Evolutionary conservation across 2,888 invertebrate species (phyloP), one percentile per base, ranked within the genome.

Genomic region (Anodontia alba): DNA sequence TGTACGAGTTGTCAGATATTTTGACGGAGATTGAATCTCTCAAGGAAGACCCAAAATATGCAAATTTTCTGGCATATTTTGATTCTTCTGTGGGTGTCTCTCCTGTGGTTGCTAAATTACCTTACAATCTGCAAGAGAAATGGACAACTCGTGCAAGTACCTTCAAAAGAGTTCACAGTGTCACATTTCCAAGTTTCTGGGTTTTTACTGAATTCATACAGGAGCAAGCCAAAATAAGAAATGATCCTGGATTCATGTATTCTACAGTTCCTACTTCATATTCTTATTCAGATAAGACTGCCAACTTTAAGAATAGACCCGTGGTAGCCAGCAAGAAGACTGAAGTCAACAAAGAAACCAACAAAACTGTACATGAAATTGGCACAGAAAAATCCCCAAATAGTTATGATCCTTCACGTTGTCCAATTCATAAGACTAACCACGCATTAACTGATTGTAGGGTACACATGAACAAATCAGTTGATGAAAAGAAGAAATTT

Each of bases 181-280:
- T 80, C 10, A 23, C 26, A 3, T 76, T 49, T 46, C 76, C 72
- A 17, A 33, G 66, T 2, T 20, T 88, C 46, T 29, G 51, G 12
- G 49, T 83, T 0, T 86, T 88, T 62, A 76, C 70, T 0, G 51
- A 75, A 23, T 89, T 87, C 38, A 79, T 88, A 15, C 33, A 62
- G 17, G 81, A 83, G 0, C 49, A 78, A 26, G 78, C 81, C 42
- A 73, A 31, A 20, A 79, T 82, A 0, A 69, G 71, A 33, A 87
- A 84, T 42, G 84, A 87, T 71, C 84, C 84, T 10, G 73, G 77
- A n/a, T 81, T 87, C 46, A 68, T 26, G 46, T 74, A 68, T 62
- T 67, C 29, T 15, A 0, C 69, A 17, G 8, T 20, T n/a, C 57
- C 57, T 57, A 17, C 54, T 54, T n/a, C 66, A 15, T 33, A 36